phyloP scores from a whole-genome alignment of 2,797 vertebrate genomes.

The Halcyon badia region DNA sequence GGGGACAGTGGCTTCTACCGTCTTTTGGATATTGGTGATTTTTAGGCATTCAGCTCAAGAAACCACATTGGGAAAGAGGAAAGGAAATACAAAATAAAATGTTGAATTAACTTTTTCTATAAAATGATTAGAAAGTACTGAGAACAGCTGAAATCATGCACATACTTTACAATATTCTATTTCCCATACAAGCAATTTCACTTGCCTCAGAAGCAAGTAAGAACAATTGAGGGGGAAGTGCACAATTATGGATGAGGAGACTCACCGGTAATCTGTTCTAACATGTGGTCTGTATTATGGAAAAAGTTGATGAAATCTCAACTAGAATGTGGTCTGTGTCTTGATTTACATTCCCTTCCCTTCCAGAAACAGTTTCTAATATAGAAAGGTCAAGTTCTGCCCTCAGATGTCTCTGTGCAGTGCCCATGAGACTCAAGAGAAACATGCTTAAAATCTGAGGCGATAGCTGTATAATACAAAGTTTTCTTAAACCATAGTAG shows the following conservation, averaged over 20 bases:
- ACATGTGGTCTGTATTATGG: conserved; percentile 55
- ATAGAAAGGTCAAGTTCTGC: conserved; percentile 38
- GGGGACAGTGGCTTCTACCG: background rate
- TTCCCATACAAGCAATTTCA: background rate
- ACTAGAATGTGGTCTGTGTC: conserved; percentile 18
- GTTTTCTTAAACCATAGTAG: background rate
- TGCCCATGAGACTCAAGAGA: background rate
- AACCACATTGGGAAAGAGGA: background rate
- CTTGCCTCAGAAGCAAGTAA: background rate
- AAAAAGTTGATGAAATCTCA: conserved; percentile 52
- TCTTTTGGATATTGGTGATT: background rate
- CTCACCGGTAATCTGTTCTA: conserved; percentile 20
- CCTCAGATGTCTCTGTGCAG: background rate
- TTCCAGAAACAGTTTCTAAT: conserved; percentile 54
- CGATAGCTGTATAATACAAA: background rate
- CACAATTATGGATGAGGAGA: conserved; percentile 19
- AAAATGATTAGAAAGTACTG: background rate
- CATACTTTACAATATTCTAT: background rate
- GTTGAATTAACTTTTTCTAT: background rate
- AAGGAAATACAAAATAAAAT: background rate
- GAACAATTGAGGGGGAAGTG: background rate
- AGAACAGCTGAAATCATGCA: background rate
- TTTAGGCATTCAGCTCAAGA: background rate
- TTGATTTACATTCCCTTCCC: conserved; percentile 45
- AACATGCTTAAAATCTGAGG: conserved; percentile 5